A percentile compares a stretch with the other conserved stretches of the same genome.
phyloP scores from a whole-genome alignment of 2,888 invertebrate genomes.

The Argyresthia goedartella region DNA sequence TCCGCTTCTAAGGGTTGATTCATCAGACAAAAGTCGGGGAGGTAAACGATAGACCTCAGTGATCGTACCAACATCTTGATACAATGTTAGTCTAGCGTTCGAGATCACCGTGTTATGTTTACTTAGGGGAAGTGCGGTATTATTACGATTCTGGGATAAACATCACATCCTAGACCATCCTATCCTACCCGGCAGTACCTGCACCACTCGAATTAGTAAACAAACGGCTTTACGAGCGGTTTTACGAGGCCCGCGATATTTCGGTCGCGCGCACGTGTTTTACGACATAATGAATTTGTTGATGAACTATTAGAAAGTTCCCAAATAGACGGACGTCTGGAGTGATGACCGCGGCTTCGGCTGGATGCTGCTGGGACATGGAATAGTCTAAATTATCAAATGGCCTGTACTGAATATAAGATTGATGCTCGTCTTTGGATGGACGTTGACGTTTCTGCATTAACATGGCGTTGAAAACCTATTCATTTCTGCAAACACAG shows the following conservation, averaged over 20 bases:
- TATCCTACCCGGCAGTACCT: slow-evolving; percentile 42
- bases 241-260: slow-evolving; percentile 69
- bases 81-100: background rate
- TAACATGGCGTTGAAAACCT: no score
- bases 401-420: background rate
- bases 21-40: background rate
- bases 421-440: no score
- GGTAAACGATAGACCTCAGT: background rate
- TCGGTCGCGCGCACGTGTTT: slow-evolving; percentile 65
- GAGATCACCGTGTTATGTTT: background rate
- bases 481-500: no score
- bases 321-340: slow-evolving; percentile 59
- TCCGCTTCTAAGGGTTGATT: no score
- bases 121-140: background rate
- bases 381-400: background rate
- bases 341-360: slow-evolving; percentile 42
- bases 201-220: slow-evolving; percentile 69
- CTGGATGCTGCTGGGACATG: slow-evolving; percentile 12
- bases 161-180: no score
- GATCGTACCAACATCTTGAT: no score
- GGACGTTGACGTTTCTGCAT: no score
- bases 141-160: no score
- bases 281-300: slow-evolving; percentile 72
- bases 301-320: slow-evolving; percentile 70
- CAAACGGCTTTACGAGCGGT: slow-evolving; percentile 69